Percentiles rank a stretch among this genome's conserved stretches.
These are phyloP conservation scores for Acanthaster planci DNA, from an alignment of 35 echinoderm and acorn worm species.

Conservation along the genomic window DNA sequence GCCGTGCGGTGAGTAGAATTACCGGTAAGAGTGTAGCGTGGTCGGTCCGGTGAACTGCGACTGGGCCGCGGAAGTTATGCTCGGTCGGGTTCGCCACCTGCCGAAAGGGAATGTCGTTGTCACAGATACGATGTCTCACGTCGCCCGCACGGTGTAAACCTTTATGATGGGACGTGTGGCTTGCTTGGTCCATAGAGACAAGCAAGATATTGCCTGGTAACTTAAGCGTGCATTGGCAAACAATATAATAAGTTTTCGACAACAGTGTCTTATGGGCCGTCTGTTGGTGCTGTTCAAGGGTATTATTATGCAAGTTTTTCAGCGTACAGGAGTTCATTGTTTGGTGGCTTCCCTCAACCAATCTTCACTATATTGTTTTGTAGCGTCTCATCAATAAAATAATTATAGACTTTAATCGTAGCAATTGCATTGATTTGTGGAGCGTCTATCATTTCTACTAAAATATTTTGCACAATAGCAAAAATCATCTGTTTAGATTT, in stretches of 20 bases:
- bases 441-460: too few relatives aligned
- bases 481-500: too few relatives aligned
- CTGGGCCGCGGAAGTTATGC: neutral
- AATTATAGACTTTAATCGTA: too few relatives aligned
- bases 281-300: neutral
- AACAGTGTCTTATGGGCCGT: neutral
- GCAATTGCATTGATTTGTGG: too few relatives aligned
- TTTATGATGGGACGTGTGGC: slow-evolving; percentile 10
- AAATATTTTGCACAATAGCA: too few relatives aligned
- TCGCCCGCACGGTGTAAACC: slow-evolving; percentile 6
- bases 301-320: neutral
- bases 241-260: slow-evolving; percentile 1
- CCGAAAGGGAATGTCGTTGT: slow-evolving; percentile 28
- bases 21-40: slow-evolving; percentile 1
- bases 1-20: slow-evolving; percentile 7
- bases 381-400: too few relatives aligned
- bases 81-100: slow-evolving; percentile 26
- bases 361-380: too few relatives aligned
- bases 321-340: too few relatives aligned
- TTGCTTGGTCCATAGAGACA: neutral
- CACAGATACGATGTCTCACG: slow-evolving; percentile 32
- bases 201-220: slow-evolving; percentile 13
- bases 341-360: too few relatives aligned
- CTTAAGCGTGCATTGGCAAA: slow-evolving; percentile 17
- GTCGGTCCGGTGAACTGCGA: neutral